phyloP scores from a whole-genome alignment of 2,797 vertebrate genomes.

The Tokudaia tokunoshimensis region DNA sequence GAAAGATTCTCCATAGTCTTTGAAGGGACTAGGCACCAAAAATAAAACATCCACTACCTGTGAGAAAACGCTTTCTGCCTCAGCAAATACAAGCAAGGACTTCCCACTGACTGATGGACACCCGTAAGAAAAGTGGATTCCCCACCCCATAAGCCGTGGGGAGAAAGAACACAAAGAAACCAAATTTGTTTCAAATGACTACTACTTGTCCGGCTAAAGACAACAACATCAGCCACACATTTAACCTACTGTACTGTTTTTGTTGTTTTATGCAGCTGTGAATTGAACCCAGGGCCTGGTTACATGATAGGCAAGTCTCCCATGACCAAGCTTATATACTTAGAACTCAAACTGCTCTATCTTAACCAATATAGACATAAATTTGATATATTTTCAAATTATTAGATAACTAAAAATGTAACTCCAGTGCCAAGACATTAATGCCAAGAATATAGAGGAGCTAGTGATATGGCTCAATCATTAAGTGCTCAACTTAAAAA shows the following conservation, averaged over 20 bases:
- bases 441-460: not conserved
- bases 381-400: slow-evolving; percentile 6
- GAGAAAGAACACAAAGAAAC: not conserved
- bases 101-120: not conserved
- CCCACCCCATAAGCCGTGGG: not conserved
- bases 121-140: not conserved
- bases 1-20: not conserved
- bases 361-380: not conserved
- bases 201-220: not conserved
- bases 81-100: not conserved
- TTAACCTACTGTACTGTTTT: not conserved
- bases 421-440: not conserved
- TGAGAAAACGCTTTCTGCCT: not conserved
- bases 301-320: not conserved
- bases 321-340: not conserved
- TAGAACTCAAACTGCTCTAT: not conserved
- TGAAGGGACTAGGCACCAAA: not conserved
- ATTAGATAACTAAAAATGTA: slow-evolving; percentile 25
- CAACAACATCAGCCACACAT: not conserved
- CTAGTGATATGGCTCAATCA: not conserved
- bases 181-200: not conserved
- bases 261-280: not conserved
- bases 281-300: not conserved
- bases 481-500: not conserved
- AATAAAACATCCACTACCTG: not conserved